A percentile compares a stretch with the other conserved stretches of the same genome.
Evolutionary conservation across 1,140 invertebrate species (phyloP).

Genomic region (Phymorhynchus buccinoides): DNA sequence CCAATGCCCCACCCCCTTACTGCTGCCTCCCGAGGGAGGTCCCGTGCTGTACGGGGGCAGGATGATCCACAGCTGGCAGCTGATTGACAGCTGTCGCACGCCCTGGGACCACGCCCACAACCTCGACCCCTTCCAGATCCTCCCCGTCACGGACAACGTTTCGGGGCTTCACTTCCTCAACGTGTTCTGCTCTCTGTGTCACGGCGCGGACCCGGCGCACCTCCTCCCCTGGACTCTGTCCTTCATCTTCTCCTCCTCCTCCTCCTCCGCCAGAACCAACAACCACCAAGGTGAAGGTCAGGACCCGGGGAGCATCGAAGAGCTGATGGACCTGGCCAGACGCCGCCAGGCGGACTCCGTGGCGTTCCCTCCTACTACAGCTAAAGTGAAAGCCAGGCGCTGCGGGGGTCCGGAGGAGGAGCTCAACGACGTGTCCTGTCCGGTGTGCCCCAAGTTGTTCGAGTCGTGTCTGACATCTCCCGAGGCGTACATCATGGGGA

Average conservation of each 20-base stretch:
- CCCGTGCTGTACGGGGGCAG: neutral
- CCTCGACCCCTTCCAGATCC: neutral
- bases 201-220: neutral
- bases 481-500: neutral
- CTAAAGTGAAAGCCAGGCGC: neutral
- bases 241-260: neutral
- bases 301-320: neutral
- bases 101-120: neutral
- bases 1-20: neutral
- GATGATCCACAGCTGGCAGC: neutral
- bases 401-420: neutral
- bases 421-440: neutral
- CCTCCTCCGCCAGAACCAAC: neutral
- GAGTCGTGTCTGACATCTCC: neutral
- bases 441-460: neutral
- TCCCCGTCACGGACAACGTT: neutral
- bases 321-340: neutral
- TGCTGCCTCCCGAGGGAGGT: neutral
- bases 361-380: neutral
- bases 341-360: neutral
- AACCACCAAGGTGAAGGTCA: neutral
- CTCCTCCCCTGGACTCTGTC: neutral
- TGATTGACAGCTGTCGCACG: neutral
- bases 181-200: slow-evolving; percentile 9
- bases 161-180: neutral